Evolutionary conservation across 2,797 vertebrate genomes (phyloP), one percentile per base, ranked within the genome.

Genomic region (Hybognathus amarus): DNA sequence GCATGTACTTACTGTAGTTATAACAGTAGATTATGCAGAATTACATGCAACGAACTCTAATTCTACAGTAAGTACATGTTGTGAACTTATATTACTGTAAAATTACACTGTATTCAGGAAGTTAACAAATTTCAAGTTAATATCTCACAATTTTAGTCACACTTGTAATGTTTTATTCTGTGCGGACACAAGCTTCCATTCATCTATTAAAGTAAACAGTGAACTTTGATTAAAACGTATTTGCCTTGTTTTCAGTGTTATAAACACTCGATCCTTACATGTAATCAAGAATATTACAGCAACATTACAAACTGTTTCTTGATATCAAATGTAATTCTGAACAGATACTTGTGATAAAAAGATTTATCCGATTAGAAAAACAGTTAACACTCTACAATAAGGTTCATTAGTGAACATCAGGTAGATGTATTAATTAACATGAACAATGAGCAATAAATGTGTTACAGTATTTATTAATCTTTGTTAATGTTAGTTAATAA

Each of bases 261-360:
- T 24, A 13, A n/a, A 50, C 42, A 52, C 27, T 45, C 42, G 42
- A 45, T 13, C 42, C 42, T 4, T 45, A 13, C 18, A 24, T 56
- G 36, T 69, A 69, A 79, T 56, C 20, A 15, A 66, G 30, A 52
- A 18, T 0, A 61, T 61, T 6, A 59, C 56, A 0, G n/a, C 56
- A 24, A 59, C 56, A 13, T 59, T 24, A 27, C n/a, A 13, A 13
- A 54, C 63, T 27, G 38, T 69, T 80, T 69, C n/a, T 59, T 69
- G 17, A 69, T 59, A 50, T n/a, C 68, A 54, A 54, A 33, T 33
- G 40, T 83, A 80, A 85, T 85, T 83, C 80, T 85, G 79, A 68
- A 74, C 40, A 78, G 54, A 83, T 45, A 52, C 30, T 52, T 36
- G n/a, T 63, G 27, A 83, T 17, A 40, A 40, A 67, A 45, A 30